A percentile compares a stretch with the other conserved stretches of the same genome.
These are phyloP conservation scores for Aphodius sticticus DNA, from an alignment of 2,888 invertebrate species.

Conservation along the genomic window DNA sequence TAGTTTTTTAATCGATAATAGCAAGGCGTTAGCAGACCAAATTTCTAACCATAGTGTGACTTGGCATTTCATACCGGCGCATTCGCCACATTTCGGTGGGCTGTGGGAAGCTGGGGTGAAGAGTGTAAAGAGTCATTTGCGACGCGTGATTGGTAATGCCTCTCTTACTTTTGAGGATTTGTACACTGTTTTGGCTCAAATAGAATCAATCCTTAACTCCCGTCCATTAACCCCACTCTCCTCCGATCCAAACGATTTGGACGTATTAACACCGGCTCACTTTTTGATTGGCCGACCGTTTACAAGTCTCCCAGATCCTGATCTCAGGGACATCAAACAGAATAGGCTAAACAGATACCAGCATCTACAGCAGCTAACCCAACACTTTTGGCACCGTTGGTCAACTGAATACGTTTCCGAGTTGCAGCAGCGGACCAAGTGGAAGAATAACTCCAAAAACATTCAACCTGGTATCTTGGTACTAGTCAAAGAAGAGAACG, in stretches of 20 bases:
- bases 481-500: slow-evolving; percentile 16
- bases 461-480: neutral
- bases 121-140: slow-evolving; percentile 48
- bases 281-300: slow-evolving; percentile 45
- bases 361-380: slow-evolving; percentile 41
- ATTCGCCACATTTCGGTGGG: slow-evolving; percentile 50
- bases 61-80: slow-evolving; percentile 10
- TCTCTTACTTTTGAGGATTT: slow-evolving; percentile 49
- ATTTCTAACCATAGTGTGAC: neutral
- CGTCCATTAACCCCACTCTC: slow-evolving; percentile 47
- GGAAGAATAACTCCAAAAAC: slow-evolving; percentile 29
- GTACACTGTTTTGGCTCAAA: slow-evolving; percentile 47
- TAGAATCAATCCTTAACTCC: slow-evolving; percentile 51
- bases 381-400: slow-evolving; percentile 47
- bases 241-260: slow-evolving; percentile 46
- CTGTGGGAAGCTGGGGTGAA: slow-evolving; percentile 53
- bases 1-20: neutral
- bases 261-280: too few species aligned
- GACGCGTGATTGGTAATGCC: slow-evolving; percentile 43
- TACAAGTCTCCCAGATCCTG: slow-evolving; percentile 41
- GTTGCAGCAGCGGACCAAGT: slow-evolving; percentile 42
- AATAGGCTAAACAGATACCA: slow-evolving; percentile 45
- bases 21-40: neutral
- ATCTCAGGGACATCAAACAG: slow-evolving; percentile 35
- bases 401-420: slow-evolving; percentile 44